A percentile compares a stretch with the other conserved stretches of the same genome.
Conservation (phyloP, 2,888 invertebrate genomes). For the Pseudococcus viburni region DNA sequence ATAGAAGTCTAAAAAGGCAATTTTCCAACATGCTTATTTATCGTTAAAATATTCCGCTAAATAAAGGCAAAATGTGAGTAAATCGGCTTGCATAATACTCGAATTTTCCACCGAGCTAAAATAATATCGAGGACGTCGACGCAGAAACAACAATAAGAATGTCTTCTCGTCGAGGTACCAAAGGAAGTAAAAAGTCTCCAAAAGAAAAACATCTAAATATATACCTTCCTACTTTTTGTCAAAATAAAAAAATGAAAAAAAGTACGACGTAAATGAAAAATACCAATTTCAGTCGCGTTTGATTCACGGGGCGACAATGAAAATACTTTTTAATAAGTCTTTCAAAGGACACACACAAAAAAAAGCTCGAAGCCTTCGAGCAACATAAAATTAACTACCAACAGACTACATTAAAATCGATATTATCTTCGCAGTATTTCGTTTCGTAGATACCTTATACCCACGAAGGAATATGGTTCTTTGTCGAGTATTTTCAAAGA, state of each 20-base stretch:
- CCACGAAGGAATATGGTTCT: neutral
- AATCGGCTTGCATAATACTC: no score
- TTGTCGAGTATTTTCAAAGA: slow-evolving; percentile 39
- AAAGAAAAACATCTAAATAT: neutral
- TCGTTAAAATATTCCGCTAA: no score
- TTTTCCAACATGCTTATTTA: no score
- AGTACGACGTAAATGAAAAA: neutral
- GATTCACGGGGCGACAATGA: slow-evolving; percentile 9
- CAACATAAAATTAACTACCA: slow-evolving; percentile 4
- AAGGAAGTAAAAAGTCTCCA: neutral
- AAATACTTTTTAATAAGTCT: slow-evolving; percentile 59
- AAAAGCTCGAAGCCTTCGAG: slow-evolving; percentile 38
- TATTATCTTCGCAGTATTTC: slow-evolving; percentile 2
- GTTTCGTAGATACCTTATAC: no score
- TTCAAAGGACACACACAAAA: slow-evolving; percentile 9
- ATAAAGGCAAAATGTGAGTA: no score
- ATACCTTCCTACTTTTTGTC: neutral
- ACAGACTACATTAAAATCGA: slow-evolving; percentile 19
- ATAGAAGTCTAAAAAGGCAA: no score
- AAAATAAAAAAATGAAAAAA: neutral
- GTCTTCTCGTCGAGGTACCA: no score
- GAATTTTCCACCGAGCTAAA: no score
- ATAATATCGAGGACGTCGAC: no score
- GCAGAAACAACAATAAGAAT: no score
- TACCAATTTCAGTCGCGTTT: neutral